These are phyloP conservation scores for Lingula anatina DNA, from an alignment of 2,888 invertebrate species.

Conservation along the genomic window DNA sequence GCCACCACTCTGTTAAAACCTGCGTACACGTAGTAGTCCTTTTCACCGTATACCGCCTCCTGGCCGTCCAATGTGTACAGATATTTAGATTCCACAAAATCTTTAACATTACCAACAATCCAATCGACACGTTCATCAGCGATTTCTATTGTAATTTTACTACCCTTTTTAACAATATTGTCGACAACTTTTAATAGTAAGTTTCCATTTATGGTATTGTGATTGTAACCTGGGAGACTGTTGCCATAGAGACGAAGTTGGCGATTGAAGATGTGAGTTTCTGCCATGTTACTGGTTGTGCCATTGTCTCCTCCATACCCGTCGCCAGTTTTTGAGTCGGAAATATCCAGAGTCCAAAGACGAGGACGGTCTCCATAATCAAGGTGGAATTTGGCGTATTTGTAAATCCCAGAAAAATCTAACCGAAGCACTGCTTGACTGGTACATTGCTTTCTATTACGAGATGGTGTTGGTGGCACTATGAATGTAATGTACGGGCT, in stretches of 20 bases:
- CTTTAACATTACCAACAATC: conserved; percentile 24
- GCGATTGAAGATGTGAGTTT: conserved; percentile 41
- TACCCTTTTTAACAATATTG: conserved; percentile 32
- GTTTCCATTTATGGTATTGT: conserved; percentile 41
- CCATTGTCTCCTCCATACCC: conserved; percentile 41
- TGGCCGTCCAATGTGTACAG: conserved; percentile 38
- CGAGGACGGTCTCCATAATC: conserved; percentile 37
- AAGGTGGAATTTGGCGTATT: conserved; percentile 27
- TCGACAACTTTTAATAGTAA: conserved; percentile 38
- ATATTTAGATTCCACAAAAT: conserved; percentile 37
- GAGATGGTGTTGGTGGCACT: conserved; percentile 18
- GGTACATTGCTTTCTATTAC: conserved; percentile 20
- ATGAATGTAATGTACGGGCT: conserved; percentile 39
- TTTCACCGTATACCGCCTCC: conserved; percentile 24
- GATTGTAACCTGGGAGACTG: conserved; percentile 37
- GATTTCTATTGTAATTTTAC: conserved; percentile 15
- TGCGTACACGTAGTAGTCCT: conserved; percentile 34
- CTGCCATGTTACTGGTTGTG: conserved; percentile 41
- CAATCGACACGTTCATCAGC: conserved; percentile 38
- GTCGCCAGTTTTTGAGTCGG: conserved; percentile 39
- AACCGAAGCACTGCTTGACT: conserved; percentile 42
- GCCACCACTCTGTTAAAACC: conserved; percentile 46
- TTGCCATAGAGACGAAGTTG: conserved; percentile 47
- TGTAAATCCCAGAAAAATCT: conserved; percentile 33
- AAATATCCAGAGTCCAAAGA: conserved; percentile 44